Evolutionary conservation across 2,888 invertebrate genomes (phyloP).

Genomic region (Drosophila falleni): DNA sequence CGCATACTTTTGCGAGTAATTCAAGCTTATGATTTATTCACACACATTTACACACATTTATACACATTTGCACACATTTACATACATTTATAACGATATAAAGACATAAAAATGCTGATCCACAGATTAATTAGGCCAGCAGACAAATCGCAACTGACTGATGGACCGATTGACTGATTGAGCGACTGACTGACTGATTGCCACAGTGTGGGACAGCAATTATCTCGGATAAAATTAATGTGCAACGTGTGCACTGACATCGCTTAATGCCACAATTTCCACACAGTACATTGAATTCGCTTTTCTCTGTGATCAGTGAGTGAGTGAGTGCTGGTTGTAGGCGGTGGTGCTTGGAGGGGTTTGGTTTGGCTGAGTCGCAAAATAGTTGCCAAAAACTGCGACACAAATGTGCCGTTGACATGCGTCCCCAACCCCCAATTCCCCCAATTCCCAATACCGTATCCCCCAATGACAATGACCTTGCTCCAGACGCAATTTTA

Average conservation of each 20-base stretch:
- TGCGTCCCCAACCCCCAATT: background rate
- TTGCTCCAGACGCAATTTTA: conserved; percentile 15
- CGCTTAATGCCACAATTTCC: conserved; percentile 46
- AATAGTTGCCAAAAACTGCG: conserved; percentile 36
- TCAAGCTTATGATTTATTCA: conserved; percentile 55
- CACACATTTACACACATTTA: conserved; percentile 11
- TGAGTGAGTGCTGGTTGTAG: background rate
- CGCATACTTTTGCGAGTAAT: conserved; percentile 12
- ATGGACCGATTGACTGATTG: conserved; percentile 31
- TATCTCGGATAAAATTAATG: conserved; percentile 59
- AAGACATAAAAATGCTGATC: conserved; percentile 24
- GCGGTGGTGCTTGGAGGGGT: background rate
- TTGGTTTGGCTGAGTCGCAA: background rate
- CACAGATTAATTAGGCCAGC: conserved; percentile 59
- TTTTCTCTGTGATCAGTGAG: conserved; percentile 14
- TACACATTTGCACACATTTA: background rate
- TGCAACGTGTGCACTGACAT: conserved; percentile 57
- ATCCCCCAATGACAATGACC: background rate
- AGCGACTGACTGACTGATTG: conserved; percentile 23
- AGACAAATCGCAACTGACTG: conserved; percentile 38
- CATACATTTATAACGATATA: conserved; percentile 2
- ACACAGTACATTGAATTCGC: conserved; percentile 48
- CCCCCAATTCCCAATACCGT: background rate
- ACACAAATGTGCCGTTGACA: conserved; percentile 24
- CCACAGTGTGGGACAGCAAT: conserved; percentile 39